Base-by-base conservation (phyloP, 1,140 invertebrate species). In the Hormaphis cornu region DNA sequence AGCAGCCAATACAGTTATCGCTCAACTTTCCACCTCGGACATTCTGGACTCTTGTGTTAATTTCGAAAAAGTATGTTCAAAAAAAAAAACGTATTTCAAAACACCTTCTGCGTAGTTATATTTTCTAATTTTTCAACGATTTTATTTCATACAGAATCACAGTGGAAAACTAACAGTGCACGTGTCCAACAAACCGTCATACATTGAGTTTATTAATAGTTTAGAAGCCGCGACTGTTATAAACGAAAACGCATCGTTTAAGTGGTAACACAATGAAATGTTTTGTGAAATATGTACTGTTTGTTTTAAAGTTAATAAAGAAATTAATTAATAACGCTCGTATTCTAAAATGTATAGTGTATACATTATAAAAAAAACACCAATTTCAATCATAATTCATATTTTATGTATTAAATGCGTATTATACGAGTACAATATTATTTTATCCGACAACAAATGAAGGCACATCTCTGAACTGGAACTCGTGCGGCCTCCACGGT, bases 391-490 rank as follows among this genome's bases (percentile, higher is more conserved):
- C 30, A 12, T 46, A 28, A 46, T 30, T 16, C 42, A 26, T 18
- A 46, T 44, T 46, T 35, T 66, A 46, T 30, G 26, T 66, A 44
- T n/a, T n/a, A n/a, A n/a, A n/a, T n/a, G n/a, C n/a, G 16, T 35
- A 20, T 26, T 46, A 35, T 35, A 48, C 14, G 22, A n/a, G n/a
- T n/a, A 6, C 7, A 30, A 28, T 46, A 44, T 46, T 30, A 14
- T 20, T 18, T 66, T 35, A 66, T 48, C 61, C 61, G 24, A 30
- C 10, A 9, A 66, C 26, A 46, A 66, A 66, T 30, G 61, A 66
- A 22, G 61, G 61, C 10, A 74, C 70, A 50, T 74, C 73, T 70
- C 73, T 72, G 26, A 74, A 74, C 40, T 74, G 72, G 52, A 74
- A 74, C 24, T 72, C 53, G n/a, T 74, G 72, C 22, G 73, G 72